These are phyloP conservation scores for Aphrocallistes beatrix DNA, from an alignment of 37 sponge, comb jelly and placozoan genomes.

Conservation along the genomic window DNA sequence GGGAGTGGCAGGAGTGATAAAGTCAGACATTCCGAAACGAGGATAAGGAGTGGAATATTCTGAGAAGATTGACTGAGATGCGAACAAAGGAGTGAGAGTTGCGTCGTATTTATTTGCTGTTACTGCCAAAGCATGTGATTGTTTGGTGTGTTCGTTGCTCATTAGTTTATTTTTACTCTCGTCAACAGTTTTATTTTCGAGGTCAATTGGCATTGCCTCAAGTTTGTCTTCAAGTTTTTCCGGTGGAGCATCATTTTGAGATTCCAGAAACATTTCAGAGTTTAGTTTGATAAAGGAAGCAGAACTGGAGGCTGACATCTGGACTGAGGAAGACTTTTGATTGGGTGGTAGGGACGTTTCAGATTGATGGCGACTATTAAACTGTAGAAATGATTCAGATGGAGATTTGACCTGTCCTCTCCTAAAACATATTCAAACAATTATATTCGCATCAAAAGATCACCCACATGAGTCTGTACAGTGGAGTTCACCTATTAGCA, in stretches of 20 bases:
- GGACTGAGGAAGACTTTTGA: too few relatives aligned
- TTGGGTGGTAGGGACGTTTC: too few relatives aligned
- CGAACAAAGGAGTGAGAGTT: background rate
- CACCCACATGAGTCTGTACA: too few relatives aligned
- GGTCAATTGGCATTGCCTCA: background rate
- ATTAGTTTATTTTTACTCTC: background rate
- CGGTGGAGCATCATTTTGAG: background rate
- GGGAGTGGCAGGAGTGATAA: background rate
- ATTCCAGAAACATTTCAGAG: background rate
- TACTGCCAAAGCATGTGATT: background rate
- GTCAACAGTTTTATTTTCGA: background rate
- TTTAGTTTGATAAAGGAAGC: background rate
- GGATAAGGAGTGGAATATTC: too few relatives aligned
- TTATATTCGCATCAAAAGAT: too few relatives aligned
- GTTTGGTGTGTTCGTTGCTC: background rate
- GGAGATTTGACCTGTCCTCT: too few relatives aligned
- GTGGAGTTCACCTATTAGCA: too few relatives aligned
- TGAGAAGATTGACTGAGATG: too few relatives aligned
- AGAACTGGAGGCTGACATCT: background rate
- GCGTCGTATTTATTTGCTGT: background rate
- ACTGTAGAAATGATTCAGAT: too few relatives aligned
- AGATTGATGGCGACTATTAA: too few relatives aligned
- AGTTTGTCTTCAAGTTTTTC: background rate
- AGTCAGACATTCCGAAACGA: background rate
- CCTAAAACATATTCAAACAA: too few relatives aligned